Base-by-base conservation (phyloP, 92 coral and sea anemone species). In the Metridium senile region DNA sequence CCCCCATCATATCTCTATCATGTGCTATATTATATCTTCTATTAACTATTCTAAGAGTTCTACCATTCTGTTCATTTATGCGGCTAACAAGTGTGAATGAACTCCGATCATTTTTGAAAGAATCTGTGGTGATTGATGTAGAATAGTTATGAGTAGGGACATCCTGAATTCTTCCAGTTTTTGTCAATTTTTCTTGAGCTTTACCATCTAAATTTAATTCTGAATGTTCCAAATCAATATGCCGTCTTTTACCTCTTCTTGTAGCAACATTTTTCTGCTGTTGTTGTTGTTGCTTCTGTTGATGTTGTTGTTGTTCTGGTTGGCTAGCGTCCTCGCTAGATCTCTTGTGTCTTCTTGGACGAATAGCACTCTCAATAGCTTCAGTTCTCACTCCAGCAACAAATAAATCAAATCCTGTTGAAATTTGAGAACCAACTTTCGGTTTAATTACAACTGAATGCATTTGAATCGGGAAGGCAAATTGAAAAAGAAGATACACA, bases 381-480 rank as follows among this genome's bases (percentile, higher is more conserved):
- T 31, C 67, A 23, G 78, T 63, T 45, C 64, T 74, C 58, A 84
- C 58, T 47, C 92, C 94, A 33, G 99, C 99, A 45, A 86, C 94
- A 67, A 85, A 59, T 51, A 95, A 61, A 71, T 93, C 97, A 46
- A 95, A 81, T 29, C 99, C 99, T 63, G 89, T 75, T 16, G 97
- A 87, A 58, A 92, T 78, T 79, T 95, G 99, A 31, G 89, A 90
- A 25, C 99, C 97, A 43, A 92, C 97, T 71, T 79, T 90, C 30
- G 99, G 99, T 63, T 89, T 95, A 33, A 95, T 68, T 30, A 87
- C 63, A 49, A 95, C 59, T 20, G 97, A 90, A 30, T 87, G 87
- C 26, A 95, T 72, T 58, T 89, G 89, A 61, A 89, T 68, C 2
- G 99, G 91, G 66, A 92, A 92, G 0, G 99, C 96, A 0, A 95